Evolutionary conservation across 2,888 invertebrate species (phyloP).

Genomic region (Rhingia rostrata): DNA sequence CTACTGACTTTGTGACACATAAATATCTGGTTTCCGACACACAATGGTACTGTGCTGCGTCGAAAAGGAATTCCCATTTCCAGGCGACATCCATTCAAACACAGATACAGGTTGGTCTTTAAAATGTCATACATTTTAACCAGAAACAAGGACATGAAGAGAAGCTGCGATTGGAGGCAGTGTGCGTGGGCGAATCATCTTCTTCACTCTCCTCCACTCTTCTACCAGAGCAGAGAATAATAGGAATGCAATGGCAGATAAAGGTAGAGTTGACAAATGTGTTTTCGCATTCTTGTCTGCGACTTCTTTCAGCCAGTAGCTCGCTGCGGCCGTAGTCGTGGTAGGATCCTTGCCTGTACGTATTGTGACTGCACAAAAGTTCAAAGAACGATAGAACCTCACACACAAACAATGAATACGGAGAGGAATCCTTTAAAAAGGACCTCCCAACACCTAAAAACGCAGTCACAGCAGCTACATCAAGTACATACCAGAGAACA

Average conservation of each 20-base stretch:
- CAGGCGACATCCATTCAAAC: constrained; percentile 11
- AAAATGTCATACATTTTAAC: constrained; percentile 69
- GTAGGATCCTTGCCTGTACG: background rate
- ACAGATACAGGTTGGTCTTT: constrained; percentile 40
- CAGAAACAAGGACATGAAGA: constrained; percentile 66
- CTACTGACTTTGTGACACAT: constrained; percentile 82
- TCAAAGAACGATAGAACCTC: constrained; percentile 69
- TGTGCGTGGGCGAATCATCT: background rate
- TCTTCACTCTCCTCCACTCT: background rate
- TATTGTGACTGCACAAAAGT: constrained; percentile 49
- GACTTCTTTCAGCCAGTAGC: constrained; percentile 7
- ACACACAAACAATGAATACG: constrained; percentile 45
- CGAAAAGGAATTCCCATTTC: constrained; percentile 51
- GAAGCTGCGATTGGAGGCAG: constrained; percentile 29
- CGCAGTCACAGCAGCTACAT: constrained; percentile 26
- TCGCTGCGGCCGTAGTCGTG: background rate
- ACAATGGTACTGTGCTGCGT: constrained; percentile 63
- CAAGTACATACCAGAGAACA: background rate
- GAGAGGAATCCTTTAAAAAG: constrained; percentile 44
- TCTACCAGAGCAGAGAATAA: background rate
- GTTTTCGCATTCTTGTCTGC: constrained; percentile 69
- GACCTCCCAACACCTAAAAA: constrained; percentile 64
- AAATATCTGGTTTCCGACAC: constrained; percentile 77
- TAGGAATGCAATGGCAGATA: constrained; percentile 62
- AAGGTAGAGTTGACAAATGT: constrained; percentile 74